Base-by-base conservation (phyloP, 2,797 vertebrate species). In the Danio albolineatus region DNA sequence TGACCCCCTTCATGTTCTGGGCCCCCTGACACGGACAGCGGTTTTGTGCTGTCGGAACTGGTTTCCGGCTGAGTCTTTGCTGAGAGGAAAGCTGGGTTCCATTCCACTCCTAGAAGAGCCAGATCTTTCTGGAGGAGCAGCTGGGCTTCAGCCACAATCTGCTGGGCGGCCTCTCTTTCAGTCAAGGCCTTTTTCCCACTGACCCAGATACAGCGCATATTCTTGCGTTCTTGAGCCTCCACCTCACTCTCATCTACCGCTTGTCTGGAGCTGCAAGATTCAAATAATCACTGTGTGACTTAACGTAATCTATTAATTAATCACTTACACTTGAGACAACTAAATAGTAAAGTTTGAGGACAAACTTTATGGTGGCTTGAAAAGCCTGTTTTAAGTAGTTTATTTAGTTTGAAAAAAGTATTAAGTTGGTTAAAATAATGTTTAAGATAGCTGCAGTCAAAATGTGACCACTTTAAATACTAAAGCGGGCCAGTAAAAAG, bases 201-300 rank as follows among this genome's bases (percentile, higher is more conserved):
- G 70, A 96, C 92, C 96, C 97, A 99, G 83, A 97, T 88, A 46
- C 95, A 96, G 44, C 91, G 93, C 66, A 93, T 88, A 17, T 87
- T 92, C 65, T 95, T 93, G 44, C 97, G 95, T 84, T 99, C 98
- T 39, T 94, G 93, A 59, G 90, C 97, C 10, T 96, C 95, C 79
- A 92, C 89, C 82, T 99, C 96, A 39, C 95, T 96, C 89, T 99
- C 98, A 87, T 99, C 98, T 79, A 95, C 95, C 6, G 97, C 98
- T 78, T 92, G 94, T 39, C 95, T 95, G 66, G 92, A 93, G 86
- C 94, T 95, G 83, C 77, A 51, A 85, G 28, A 59, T 21, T 21
- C 2, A 59, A 39, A 49, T 39, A 0, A 51, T 10, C n/a, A 43
- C 28, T 28, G 21, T 2, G 62, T 49, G 7, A 65, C 10, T 64